These are phyloP conservation scores for Sylvilagus floridanus DNA, from an alignment of 2,797 vertebrate species.

Conservation along the genomic window DNA sequence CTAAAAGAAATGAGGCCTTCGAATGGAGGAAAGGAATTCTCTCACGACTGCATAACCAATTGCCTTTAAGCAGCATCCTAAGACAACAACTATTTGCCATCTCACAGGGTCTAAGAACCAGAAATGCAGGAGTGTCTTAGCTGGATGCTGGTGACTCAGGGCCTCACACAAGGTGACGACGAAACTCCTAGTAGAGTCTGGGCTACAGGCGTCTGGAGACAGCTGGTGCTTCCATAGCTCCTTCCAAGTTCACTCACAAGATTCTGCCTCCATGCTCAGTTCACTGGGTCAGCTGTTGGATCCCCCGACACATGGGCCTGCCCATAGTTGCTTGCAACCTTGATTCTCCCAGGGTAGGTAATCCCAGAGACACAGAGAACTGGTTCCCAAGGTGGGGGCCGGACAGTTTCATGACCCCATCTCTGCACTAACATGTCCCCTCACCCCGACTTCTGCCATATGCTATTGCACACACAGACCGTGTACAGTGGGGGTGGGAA, in stretches of 20 bases:
- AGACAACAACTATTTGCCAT: background rate
- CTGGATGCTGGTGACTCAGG: background rate
- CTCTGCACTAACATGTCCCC: background rate
- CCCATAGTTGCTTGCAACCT: background rate
- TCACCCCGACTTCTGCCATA: background rate
- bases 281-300: background rate
- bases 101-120: background rate
- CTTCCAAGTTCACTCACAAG: background rate
- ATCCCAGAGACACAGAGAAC: background rate
- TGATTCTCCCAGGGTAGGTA: background rate
- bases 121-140: background rate
- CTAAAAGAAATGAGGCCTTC: background rate
- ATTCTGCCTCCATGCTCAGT: background rate
- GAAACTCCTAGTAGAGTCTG: background rate
- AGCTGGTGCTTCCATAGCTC: fast-evolving
- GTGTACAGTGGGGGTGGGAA: fast-evolving
- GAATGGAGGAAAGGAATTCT: background rate
- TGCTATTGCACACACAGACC: background rate
- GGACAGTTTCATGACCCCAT: background rate
- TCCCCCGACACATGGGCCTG: background rate
- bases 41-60: background rate
- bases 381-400: background rate
- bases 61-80: background rate
- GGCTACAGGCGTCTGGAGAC: no score
- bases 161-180: fast-evolving